phyloP scores from a whole-genome alignment of 2,797 vertebrate genomes.

The Cheirogaleus major region DNA sequence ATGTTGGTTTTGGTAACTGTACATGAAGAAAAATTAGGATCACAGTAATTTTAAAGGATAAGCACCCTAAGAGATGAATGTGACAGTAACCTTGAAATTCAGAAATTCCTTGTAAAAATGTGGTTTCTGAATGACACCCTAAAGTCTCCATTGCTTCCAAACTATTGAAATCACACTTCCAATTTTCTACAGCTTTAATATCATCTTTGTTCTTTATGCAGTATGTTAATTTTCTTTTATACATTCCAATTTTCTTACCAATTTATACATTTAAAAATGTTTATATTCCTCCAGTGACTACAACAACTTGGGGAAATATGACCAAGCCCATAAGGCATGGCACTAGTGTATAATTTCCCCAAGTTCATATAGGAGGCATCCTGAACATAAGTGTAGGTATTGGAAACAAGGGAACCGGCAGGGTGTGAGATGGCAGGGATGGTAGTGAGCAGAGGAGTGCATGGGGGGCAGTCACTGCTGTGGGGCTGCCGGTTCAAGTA shows the following conservation, averaged over 20 bases:
- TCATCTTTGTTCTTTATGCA: neutral
- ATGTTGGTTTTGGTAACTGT: constrained; percentile 18
- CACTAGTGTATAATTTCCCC: neutral
- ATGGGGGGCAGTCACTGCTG: neutral
- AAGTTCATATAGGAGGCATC: neutral
- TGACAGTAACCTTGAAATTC: constrained; percentile 2
- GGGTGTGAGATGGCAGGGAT: neutral
- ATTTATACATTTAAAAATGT: constrained; percentile 1
- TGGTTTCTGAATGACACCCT: neutral
- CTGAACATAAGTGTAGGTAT: neutral
- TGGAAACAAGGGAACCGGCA: too few relatives aligned
- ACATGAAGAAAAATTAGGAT: neutral
- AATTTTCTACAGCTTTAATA: neutral
- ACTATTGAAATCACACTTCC: neutral
- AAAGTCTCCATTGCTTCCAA: neutral
- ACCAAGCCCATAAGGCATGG: neutral
- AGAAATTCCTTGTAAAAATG: neutral
- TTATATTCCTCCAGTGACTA: neutral
- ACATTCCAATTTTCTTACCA: constrained; percentile 11
- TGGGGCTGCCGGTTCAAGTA: neutral
- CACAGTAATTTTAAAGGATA: neutral
- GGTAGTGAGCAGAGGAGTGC: neutral
- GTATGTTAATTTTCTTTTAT: neutral
- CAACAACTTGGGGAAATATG: neutral
- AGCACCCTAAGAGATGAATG: neutral